phyloP scores from a whole-genome alignment of 2,888 invertebrate genomes.

The Drosophila birchii region DNA sequence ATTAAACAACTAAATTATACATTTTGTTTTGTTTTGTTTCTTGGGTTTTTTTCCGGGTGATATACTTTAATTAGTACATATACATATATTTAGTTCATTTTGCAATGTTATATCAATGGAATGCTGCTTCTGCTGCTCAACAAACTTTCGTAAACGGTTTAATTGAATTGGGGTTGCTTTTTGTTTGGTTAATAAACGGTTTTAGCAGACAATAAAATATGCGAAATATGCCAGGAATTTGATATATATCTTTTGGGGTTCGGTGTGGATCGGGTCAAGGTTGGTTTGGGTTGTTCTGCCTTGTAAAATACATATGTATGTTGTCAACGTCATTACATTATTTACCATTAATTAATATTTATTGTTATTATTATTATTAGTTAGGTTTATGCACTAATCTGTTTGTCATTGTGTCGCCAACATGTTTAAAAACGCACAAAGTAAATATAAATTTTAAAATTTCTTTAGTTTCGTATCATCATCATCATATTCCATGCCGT shows the following conservation, averaged over 20 bases:
- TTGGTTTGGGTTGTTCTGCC: constrained; percentile 25
- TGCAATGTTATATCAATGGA: constrained; percentile 64
- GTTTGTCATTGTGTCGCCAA: constrained; percentile 54
- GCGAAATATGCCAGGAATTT: constrained; percentile 49
- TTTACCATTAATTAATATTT: constrained; percentile 55
- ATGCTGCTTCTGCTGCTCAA: constrained; percentile 50
- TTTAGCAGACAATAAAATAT: constrained; percentile 72
- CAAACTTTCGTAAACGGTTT: constrained; percentile 55
- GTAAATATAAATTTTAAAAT: constrained; percentile 60
- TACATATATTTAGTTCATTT: constrained; percentile 62
- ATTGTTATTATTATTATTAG: constrained; percentile 44
- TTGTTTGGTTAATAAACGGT: constrained; percentile 57
- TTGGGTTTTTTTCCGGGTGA: constrained; percentile 44
- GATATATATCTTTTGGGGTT: constrained; percentile 45
- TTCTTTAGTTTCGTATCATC: constrained; percentile 39
- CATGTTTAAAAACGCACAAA: constrained; percentile 65
- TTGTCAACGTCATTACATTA: constrained; percentile 62
- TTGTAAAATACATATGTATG: constrained; percentile 57
- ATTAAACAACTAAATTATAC: constrained; percentile 76
- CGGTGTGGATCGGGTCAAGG: constrained; percentile 33
- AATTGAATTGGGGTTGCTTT: constrained; percentile 46
- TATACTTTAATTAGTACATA: constrained; percentile 75
- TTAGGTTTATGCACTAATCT: constrained; percentile 46
- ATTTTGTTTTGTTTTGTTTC: constrained; percentile 29
- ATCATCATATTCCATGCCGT: constrained; percentile 42